Evolutionary conservation across 2,888 invertebrate genomes (phyloP).

Genomic region (Slavum lentiscoides): DNA sequence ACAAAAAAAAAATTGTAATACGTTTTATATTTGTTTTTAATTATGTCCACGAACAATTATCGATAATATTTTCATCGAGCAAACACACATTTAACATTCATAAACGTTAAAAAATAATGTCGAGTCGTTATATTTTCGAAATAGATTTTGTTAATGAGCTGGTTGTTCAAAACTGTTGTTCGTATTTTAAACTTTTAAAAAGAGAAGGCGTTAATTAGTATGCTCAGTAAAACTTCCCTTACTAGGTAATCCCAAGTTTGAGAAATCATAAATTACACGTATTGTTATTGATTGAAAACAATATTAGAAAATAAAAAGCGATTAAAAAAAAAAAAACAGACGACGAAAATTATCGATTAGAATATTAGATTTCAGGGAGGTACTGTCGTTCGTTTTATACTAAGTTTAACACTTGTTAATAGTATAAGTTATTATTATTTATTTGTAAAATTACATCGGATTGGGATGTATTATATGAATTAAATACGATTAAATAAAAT

Average conservation of each 20-base stretch:
- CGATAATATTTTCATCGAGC: too few species aligned
- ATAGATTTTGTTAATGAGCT: not conserved
- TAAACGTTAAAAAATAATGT: not conserved
- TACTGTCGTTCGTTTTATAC: not conserved
- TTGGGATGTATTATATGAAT: too few species aligned
- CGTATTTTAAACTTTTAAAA: not conserved
- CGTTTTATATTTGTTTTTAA: too few species aligned
- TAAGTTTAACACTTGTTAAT: too few species aligned
- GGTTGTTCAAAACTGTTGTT: not conserved
- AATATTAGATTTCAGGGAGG: constrained; percentile 3
- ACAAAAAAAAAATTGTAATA: too few species aligned
- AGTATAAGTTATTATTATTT: too few species aligned
- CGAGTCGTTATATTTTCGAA: not conserved
- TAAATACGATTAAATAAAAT: too few species aligned
- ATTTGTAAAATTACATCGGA: too few species aligned
- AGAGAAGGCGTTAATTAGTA: not conserved
- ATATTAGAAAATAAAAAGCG: not conserved
- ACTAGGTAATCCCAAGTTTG: not conserved
- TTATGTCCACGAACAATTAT: too few species aligned
- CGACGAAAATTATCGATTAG: constrained; percentile 30
- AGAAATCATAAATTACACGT: not conserved
- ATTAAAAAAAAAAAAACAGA: constrained; percentile 17
- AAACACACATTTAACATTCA: not conserved
- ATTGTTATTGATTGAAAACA: not conserved
- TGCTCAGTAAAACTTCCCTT: not conserved